These are phyloP conservation scores for Pinna nobilis DNA, from an alignment of 1,140 invertebrate genomes.

Conservation along the genomic window DNA sequence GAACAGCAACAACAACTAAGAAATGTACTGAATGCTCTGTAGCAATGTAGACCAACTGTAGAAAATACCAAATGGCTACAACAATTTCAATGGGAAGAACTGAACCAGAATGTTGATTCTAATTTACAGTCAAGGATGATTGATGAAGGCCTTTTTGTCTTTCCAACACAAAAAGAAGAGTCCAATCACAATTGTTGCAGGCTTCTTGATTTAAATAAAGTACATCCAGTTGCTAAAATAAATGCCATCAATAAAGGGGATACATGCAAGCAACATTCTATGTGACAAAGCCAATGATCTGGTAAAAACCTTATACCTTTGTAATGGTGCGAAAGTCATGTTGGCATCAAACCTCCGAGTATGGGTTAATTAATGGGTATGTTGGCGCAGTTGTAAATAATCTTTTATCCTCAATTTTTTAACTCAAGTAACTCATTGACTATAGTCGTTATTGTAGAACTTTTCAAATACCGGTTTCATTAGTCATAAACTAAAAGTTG, in stretches of 20 bases:
- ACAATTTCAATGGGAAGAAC: constrained; percentile 33
- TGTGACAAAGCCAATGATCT: constrained; percentile 14
- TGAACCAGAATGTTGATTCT: constrained; percentile 10
- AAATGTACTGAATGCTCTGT: constrained; percentile 12
- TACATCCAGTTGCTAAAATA: constrained; percentile 27
- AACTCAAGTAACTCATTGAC: constrained; percentile 18
- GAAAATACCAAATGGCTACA: constrained; percentile 34
- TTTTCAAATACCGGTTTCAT: constrained; percentile 35
- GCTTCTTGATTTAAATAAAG: constrained; percentile 15
- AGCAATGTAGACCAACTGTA: constrained; percentile 13
- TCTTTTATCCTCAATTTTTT: constrained; percentile 14
- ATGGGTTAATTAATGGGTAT: constrained; percentile 35
- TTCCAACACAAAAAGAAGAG: constrained; percentile 17
- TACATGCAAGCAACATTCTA: constrained; percentile 10
- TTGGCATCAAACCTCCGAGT: constrained; percentile 29
- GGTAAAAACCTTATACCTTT: constrained; percentile 11
- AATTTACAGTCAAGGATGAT: neutral
- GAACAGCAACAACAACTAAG: constrained; percentile 5
- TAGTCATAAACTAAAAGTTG: constrained; percentile 2
- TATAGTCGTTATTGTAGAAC: constrained; percentile 33
- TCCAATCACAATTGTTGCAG: constrained; percentile 20
- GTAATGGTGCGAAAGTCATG: constrained; percentile 41
- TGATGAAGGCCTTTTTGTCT: constrained; percentile 25
- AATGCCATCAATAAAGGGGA: constrained; percentile 14
- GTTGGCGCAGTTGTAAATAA: constrained; percentile 32